Base-by-base conservation (phyloP, 2,797 vertebrate species). In the Sciaenops ocellatus region DNA sequence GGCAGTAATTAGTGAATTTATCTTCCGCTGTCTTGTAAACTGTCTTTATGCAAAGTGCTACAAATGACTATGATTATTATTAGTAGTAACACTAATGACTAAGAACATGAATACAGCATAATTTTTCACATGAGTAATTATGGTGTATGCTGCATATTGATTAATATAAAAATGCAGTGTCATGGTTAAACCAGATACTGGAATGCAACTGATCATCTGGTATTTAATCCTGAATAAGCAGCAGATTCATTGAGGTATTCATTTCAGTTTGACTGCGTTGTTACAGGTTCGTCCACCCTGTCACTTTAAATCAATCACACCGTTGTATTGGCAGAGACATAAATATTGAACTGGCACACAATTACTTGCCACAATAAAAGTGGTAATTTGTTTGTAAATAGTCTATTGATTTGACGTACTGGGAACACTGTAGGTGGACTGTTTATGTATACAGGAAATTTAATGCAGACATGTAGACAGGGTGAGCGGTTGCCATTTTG, bases 331-430 rank as follows among this genome's bases (percentile, higher is more conserved):
- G 68, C 78, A 87, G 28, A 69, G 10, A 61, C 59, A 89, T 87
- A 91, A 90, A 90, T 84, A 86, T 67, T 73, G 75, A 85, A 76
- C 80, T 74, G 78, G 70, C 71, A 84, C 83, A 87, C 69, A 73
- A 87, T 89, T 89, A 90, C 85, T 80, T 88, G 68, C 73, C 71
- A 79, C 82, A 83, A 79, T 86, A 76, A 91, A 90, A 76, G 69
- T 77, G 80, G 73, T 83, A 76, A 85, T 92, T 93, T 84, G 74
- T 86, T 90, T 91, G 90, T 61, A 82, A 88, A 88, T 84, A 79
- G 80, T 73, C 38, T 83, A 91, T 89, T 80, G 88, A 91, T 91
- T 69, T 63, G 64, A 67, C 11, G 60, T 76, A 22, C 38, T 61
- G 73, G 73, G 78, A 79, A 63, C 67, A 48, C 28, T 69, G 79